Evolutionary conservation across 2,888 invertebrate species (phyloP).

Genomic region (Meliscaeva auricollis): DNA sequence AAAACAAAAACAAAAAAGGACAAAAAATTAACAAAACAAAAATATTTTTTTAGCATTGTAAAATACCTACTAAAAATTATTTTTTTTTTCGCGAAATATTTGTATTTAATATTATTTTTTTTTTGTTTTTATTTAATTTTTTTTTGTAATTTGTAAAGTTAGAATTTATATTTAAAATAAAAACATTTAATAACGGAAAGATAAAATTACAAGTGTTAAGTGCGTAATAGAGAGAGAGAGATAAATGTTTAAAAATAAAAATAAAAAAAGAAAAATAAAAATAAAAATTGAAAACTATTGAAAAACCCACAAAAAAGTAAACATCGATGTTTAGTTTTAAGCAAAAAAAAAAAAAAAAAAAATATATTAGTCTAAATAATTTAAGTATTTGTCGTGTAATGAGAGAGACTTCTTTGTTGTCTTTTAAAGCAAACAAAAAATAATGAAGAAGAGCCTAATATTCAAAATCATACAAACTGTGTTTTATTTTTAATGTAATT

Average conservation of each 20-base stretch:
- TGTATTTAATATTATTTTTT: conserved; percentile 54
- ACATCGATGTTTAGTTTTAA: conserved; percentile 73
- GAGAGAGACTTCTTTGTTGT: conserved; percentile 60
- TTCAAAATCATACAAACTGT: conserved; percentile 10
- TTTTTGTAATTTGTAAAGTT: conserved; percentile 60
- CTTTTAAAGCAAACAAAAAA: conserved; percentile 57
- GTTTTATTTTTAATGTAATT: neutral
- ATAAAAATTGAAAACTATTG: conserved; percentile 28
- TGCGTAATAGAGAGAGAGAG: conserved; percentile 5
- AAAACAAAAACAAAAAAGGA: neutral
- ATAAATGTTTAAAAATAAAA: neutral
- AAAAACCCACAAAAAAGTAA: conserved; percentile 60
- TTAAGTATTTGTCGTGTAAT: conserved; percentile 68
- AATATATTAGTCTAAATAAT: conserved; percentile 43
- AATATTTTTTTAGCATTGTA: conserved; percentile 67
- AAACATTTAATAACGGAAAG: neutral
- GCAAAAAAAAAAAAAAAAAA: conserved; percentile 40
- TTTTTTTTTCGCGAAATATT: conserved; percentile 46
- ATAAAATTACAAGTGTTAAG: neutral
- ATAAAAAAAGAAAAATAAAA: neutral
- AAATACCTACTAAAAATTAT: conserved; percentile 57
- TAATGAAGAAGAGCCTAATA: conserved; percentile 41
- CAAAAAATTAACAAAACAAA: conserved; percentile 1
- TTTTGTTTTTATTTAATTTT: conserved; percentile 35
- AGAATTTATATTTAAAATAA: conserved; percentile 51